Evolutionary conservation across 92 coral and sea anemone species (phyloP), one percentile per base, ranked within the genome.

Genomic region (Heteractis magnifica): DNA sequence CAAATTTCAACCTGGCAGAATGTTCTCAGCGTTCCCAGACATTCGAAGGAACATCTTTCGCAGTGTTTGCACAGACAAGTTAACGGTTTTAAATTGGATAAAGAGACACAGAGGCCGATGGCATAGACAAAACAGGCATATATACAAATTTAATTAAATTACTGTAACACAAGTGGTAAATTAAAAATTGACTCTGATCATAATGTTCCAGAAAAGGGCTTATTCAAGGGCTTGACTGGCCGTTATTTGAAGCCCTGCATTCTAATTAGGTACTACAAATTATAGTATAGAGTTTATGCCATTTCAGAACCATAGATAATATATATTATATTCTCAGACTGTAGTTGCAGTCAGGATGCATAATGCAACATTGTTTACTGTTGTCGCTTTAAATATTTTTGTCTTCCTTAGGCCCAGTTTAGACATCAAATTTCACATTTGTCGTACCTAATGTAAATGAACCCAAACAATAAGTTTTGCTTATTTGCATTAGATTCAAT

Each of bases 91-190:
- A 15, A 59, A 12, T 4, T 84, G 87, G 87, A 84, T 84, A 13
- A 7, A 60, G 8, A 65, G 44, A 53, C 87, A 82, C 71, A 53
- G 75, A 55, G 82, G 19, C 11, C 53, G 56, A 12, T 84, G 87
- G 87, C 82, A 81, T 26, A 77, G 87, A 56, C 87, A 76, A 51
- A 84, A 84, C 56, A 56, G 53, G 21, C 11, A 26, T 50, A 44
- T 41, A 12, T 84, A 84, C 60, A 84, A 77, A 52, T 34, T 76
- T 70, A 44, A 81, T 7, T 81, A 13, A 58, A 5, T 65, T 70
- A 65, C 20, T 21, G n/a, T 65, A 9, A 55, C 3, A 16, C n/a
- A 59, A 12, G 65, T 12, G 65, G 3, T 9, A 59, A 15, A 15
- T 59, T 59, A 59, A 59, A 59, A 12, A 3, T 59, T 59, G 13